phyloP scores from a whole-genome alignment of 2,888 invertebrate genomes.

The Thysanoteuthis rhombus region DNA sequence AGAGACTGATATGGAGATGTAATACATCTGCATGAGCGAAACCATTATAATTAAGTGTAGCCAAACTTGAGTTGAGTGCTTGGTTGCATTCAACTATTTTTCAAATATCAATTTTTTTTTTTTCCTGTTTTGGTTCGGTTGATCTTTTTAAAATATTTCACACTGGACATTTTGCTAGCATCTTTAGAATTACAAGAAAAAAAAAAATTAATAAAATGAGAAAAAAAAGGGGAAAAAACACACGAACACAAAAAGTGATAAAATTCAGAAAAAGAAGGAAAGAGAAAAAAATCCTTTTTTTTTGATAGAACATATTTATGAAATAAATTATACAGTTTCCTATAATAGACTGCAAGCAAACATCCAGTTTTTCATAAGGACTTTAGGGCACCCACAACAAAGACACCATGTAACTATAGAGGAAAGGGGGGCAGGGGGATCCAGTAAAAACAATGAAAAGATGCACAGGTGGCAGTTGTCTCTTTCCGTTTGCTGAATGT shows the following conservation, averaged over 20 bases:
- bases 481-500: constrained; percentile 26
- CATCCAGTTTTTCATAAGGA: constrained; percentile 14
- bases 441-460: constrained; percentile 13
- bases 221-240: background rate
- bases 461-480: constrained; percentile 20
- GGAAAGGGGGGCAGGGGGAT: constrained; percentile 15
- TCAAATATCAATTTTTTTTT: background rate
- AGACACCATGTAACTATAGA: constrained; percentile 27
- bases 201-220: background rate
- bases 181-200: background rate
- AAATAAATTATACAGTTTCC: constrained; percentile 25
- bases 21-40: background rate
- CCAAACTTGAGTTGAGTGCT: background rate
- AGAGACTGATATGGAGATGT: background rate
- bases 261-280: background rate
- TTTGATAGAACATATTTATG: constrained; percentile 22
- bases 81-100: background rate
- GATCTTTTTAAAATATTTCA: background rate
- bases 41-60: too few relatives aligned
- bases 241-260: background rate
- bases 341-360: constrained; percentile 28
- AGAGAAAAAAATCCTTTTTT: background rate
- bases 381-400: constrained; percentile 22
- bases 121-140: background rate
- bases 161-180: constrained; percentile 31